Evolutionary conservation across 2,888 invertebrate species (phyloP), one percentile per base, ranked within the genome.

Genomic region (Carpatolechia fugitivella): DNA sequence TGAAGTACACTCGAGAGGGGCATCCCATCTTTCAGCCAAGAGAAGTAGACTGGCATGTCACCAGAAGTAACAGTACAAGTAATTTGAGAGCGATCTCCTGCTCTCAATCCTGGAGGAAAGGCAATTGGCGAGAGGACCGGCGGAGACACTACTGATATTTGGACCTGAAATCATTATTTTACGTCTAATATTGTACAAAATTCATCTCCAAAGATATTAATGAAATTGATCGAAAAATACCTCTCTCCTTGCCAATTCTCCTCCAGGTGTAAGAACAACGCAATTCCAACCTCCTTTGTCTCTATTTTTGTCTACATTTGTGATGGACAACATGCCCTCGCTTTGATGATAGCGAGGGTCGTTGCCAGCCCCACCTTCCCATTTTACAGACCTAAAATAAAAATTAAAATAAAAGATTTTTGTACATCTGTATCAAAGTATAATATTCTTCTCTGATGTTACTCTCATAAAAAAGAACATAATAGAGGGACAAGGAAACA

Each of bases 91-190:
- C 96, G 91, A 80, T 96, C 94, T 54, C 95, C 94, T 11, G 91
- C 93, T 80, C 95, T 94, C 33, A 96, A 88, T 66, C 95, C 95
- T 52, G 94, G 93, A 0, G 97, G 96, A 75, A 97, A 97, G 52
- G 92, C 92, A 73, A 97, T 95, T 4, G 96, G 94, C 64, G 96
- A 96, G 69, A 97, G 93, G 55, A 96, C 93, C n/a, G 97, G 97
- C 8, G 96, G 96, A 0, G 90, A 90, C 76, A 90, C 76, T 62
- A 91, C 85, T 20, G 83, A 78, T 57, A 90, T 70, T 78, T 87
- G 87, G 10, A 88, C 85, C 90, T 90, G 64, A 5, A 53, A 56
- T 8, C 24, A 7, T 16, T 16, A 40, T 16, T 16, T 16, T 11
- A 38, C 1, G 16, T 5, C 16, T 13, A 38, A 38, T 3, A 33